These are phyloP conservation scores for Leptinotarsa lineolata DNA, from an alignment of 1,140 invertebrate genomes.

Conservation along the genomic window DNA sequence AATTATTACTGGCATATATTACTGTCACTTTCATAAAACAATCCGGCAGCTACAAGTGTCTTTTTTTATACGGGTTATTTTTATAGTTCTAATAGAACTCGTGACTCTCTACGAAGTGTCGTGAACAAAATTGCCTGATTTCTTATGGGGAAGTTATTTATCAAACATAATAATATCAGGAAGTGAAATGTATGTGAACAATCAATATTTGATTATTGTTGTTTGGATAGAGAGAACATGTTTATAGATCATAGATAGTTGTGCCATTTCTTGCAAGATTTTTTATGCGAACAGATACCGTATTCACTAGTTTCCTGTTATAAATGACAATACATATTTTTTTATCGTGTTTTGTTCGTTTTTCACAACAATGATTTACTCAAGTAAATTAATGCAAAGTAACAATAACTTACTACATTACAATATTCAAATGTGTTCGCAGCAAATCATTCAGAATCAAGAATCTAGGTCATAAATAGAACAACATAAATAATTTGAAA, in stretches of 20 bases:
- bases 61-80: conserved; percentile 7
- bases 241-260: conserved; percentile 32
- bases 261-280: conserved; percentile 23
- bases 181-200: conserved; percentile 29
- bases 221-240: conserved; percentile 26
- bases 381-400: too few relatives aligned
- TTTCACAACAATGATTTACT: too few relatives aligned
- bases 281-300: conserved; percentile 12
- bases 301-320: background rate
- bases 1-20: conserved; percentile 17
- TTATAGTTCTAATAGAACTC: conserved; percentile 4
- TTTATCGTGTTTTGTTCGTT: too few relatives aligned
- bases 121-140: conserved; percentile 21
- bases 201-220: conserved; percentile 4
- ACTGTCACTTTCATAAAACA: conserved; percentile 17
- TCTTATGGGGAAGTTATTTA: conserved; percentile 30
- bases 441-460: too few relatives aligned
- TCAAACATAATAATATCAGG: conserved; percentile 22
- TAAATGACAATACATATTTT: too few relatives aligned
- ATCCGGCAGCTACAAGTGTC: background rate
- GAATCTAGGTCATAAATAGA: too few relatives aligned
- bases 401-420: too few relatives aligned
- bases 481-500: too few relatives aligned
- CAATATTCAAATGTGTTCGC: too few relatives aligned
- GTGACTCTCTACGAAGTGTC: conserved; percentile 9